Conservation (phyloP, 2,888 invertebrate species). For the Conistra vaccinii region DNA sequence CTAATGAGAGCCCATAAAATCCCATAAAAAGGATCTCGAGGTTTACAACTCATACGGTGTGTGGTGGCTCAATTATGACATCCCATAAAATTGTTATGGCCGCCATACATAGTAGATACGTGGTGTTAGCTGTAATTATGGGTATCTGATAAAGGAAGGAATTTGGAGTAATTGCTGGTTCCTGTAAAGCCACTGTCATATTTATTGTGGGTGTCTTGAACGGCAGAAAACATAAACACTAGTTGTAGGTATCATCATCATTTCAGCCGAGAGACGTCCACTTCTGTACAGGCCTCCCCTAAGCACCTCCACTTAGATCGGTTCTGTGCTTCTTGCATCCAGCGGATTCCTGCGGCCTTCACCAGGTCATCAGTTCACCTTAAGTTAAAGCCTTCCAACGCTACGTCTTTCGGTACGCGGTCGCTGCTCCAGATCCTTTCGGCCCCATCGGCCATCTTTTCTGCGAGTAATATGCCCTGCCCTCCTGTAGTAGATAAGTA, state of each 20-base stretch:
- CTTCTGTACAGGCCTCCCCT: too few species aligned
- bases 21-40: conserved; percentile 40
- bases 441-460: too few species aligned
- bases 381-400: too few species aligned
- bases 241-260: neutral
- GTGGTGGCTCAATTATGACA: conserved; percentile 52
- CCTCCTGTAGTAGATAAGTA: too few species aligned
- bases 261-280: too few species aligned
- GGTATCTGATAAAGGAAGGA: conserved; percentile 27
- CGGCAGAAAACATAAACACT: neutral
- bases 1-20: conserved; percentile 50
- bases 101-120: conserved; percentile 42
- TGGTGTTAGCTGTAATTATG: conserved; percentile 43
- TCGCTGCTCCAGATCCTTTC: too few species aligned
- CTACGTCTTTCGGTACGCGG: too few species aligned
- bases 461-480: too few species aligned
- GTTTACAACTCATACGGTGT: conserved; percentile 42
- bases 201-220: neutral
- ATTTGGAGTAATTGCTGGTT: conserved; percentile 32
- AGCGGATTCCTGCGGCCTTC: too few species aligned
- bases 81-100: conserved; percentile 55
- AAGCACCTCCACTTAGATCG: too few species aligned
- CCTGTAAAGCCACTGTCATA: neutral
- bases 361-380: too few species aligned
- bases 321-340: too few species aligned